Conservation (phyloP, 92 coral and sea anemone species). For the Umimayanthus chanpuru region DNA sequence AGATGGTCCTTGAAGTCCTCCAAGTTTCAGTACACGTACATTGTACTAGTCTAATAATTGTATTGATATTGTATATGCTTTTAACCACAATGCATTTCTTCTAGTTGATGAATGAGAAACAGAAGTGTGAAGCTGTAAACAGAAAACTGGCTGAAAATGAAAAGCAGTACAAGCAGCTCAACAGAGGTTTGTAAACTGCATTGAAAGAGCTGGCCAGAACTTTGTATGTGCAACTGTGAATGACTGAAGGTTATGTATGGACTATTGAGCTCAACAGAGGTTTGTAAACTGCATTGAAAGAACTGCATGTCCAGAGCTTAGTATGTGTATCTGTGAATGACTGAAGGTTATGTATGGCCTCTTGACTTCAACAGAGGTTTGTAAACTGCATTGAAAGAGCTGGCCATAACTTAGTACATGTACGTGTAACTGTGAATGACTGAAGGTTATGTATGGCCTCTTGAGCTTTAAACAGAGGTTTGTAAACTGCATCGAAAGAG, state of each 20-base stretch:
- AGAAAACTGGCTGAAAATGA: constrained; percentile 67
- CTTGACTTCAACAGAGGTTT: constrained; percentile 79
- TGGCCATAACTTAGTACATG: too few species aligned
- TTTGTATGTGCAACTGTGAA: too few species aligned
- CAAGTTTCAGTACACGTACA: too few species aligned
- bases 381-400: background rate
- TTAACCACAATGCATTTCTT: background rate
- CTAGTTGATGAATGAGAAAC: constrained; percentile 72
- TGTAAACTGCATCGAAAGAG: background rate
- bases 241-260: too few species aligned
- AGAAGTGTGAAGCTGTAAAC: constrained; percentile 61
- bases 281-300: constrained; percentile 8
- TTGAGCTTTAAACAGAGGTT: constrained; percentile 89
- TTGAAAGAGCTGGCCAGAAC: too few species aligned
- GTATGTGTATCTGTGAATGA: too few species aligned
- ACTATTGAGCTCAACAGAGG: constrained; percentile 81
- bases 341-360: too few species aligned
- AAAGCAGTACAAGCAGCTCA: constrained; percentile 83
- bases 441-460: too few species aligned
- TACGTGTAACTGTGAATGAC: too few species aligned
- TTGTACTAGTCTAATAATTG: too few species aligned
- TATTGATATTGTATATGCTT: background rate
- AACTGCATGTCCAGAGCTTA: too few species aligned
- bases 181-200: constrained; percentile 71
- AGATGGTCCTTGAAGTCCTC: too few species aligned